Evolutionary conservation across 2,888 invertebrate species (phyloP), one percentile per base, ranked within the genome.

Genomic region (Gymnoscelis rufifasciata): DNA sequence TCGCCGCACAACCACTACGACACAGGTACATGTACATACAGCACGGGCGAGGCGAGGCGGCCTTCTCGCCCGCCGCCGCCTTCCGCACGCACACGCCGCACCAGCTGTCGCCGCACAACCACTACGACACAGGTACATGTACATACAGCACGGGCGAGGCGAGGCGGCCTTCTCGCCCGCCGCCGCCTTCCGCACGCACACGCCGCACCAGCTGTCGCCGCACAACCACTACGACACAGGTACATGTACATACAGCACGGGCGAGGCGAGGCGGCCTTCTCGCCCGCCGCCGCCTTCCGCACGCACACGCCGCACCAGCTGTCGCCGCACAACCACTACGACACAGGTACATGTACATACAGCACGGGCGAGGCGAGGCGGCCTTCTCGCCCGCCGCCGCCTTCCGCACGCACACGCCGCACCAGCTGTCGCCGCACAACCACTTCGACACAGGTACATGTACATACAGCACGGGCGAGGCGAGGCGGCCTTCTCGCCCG

Each of bases 61-160:
- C 19, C 3, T 19, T 19, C 19, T 19, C 19, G 19, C 19, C 19
- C 3, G 60, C 47, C 37, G 64, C 55, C 44, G 69, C 72, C 37
- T 83, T 78, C 79, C 75, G 82, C 62, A 41, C 64, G 8, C 47
- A 47, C 57, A 52, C 67, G n/a, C 58, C 52, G 44, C 66, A 62
- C 60, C 58, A 48, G 36, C 11, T 38, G 1, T 7, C 35, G 3
- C 35, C 26, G 3, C 8, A 58, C 59, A 65, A 70, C 35, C 64
- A 71, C 44, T 69, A 72, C 47, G 62, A 63, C 8, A 69, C 69
- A 10, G 71, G 79, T 82, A 42, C 19, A 3, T 19, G n/a, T n/a
- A n/a, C n/a, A n/a, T 19, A 19, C 19, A 19, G 2, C n/a, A n/a
- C n/a, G n/a, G n/a, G n/a, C n/a, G n/a, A n/a, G n/a, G 19, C 2